These are phyloP conservation scores for Petrocephalus zakoni DNA, from an alignment of 2,113 vertebrate genomes.

Conservation along the genomic window DNA sequence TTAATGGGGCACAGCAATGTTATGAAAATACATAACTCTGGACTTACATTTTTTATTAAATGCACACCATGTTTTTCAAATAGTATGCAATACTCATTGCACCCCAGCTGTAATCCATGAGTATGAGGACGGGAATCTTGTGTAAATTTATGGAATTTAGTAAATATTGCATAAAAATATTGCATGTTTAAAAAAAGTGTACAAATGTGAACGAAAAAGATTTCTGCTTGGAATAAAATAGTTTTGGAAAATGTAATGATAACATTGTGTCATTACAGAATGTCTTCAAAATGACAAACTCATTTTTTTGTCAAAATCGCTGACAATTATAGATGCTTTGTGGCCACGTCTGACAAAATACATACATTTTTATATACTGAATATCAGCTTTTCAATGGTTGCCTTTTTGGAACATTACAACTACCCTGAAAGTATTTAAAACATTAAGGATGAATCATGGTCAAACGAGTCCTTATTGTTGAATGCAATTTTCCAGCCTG, in stretches of 20 bases:
- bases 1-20: not conserved
- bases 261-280: not conserved
- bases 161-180: not conserved
- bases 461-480: slow-evolving; percentile 1
- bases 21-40: not conserved
- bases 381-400: not conserved
- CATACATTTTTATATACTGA: not conserved
- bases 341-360: not conserved
- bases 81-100: not conserved
- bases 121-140: not conserved
- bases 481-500: slow-evolving; percentile 27
- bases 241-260: not conserved
- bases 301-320: not conserved
- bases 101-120: not conserved
- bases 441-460: slow-evolving; percentile 12
- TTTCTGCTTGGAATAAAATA: not conserved
- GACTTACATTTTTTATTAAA: not conserved
- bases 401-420: slow-evolving; percentile 20
- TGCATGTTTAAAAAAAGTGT: not conserved
- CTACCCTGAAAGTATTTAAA: slow-evolving; percentile 6
- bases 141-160: not conserved
- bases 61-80: slow-evolving; percentile 7
- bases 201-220: not conserved
- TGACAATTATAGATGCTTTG: not conserved
- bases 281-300: not conserved